Evolutionary conservation across 2,113 vertebrate species (phyloP).

Genomic region (Gobiocypris rarus): DNA sequence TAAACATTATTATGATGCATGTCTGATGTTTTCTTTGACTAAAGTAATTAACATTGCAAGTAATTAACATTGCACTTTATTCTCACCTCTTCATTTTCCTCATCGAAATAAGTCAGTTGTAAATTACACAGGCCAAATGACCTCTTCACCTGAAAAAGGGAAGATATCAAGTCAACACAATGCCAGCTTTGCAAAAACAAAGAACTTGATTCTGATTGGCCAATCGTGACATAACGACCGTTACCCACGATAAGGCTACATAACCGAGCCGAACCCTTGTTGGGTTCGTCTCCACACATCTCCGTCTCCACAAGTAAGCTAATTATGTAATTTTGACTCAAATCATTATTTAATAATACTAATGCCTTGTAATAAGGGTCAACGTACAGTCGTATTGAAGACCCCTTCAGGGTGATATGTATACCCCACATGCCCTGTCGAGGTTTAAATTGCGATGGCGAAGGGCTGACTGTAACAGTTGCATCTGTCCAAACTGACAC

Average conservation of each 20-base stretch:
- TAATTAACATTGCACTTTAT: background rate
- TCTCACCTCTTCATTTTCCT: constrained; percentile 79
- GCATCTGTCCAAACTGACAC: background rate
- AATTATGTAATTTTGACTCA: background rate
- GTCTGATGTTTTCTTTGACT: background rate
- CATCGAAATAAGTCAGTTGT: constrained; percentile 77
- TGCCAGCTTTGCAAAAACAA: background rate
- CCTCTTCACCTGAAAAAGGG: constrained; percentile 69
- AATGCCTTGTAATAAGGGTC: background rate
- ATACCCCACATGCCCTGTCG: background rate
- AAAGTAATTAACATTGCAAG: background rate
- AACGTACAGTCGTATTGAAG: background rate
- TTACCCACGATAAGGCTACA: background rate
- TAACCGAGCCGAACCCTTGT: background rate
- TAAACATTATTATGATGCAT: background rate
- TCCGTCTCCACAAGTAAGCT: background rate
- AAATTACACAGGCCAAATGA: constrained; percentile 75
- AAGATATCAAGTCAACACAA: background rate
- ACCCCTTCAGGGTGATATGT: background rate
- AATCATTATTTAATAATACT: background rate
- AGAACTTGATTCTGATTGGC: background rate
- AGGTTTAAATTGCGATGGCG: background rate
- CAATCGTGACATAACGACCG: background rate
- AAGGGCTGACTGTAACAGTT: background rate
- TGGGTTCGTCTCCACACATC: background rate